phyloP scores from a whole-genome alignment of 2,888 invertebrate species.

The Mythimna lalbum region DNA sequence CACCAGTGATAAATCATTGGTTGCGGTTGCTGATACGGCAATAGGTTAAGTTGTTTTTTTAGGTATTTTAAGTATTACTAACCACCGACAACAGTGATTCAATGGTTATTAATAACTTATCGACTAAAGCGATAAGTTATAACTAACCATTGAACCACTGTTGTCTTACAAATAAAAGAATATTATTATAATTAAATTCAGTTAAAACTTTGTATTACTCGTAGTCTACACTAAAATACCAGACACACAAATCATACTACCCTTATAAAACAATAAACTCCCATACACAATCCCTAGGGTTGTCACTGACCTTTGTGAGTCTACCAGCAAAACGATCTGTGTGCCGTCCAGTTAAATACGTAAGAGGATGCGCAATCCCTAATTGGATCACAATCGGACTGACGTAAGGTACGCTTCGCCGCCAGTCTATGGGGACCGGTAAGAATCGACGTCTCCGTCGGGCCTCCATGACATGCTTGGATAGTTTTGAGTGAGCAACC shows the following conservation, averaged over 20 bases:
- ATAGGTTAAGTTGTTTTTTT: no score
- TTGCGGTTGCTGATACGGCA: no score
- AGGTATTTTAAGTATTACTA: no score
- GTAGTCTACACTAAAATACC: conserved; percentile 1
- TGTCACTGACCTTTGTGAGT: conserved; percentile 66
- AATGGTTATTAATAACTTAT: no score
- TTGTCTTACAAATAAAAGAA: neutral
- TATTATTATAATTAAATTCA: neutral
- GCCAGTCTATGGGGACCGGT: conserved; percentile 72
- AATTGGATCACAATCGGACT: conserved; percentile 88
- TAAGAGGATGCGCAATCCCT: conserved; percentile 85
- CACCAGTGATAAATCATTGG: no score
- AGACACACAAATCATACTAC: conserved; percentile 40
- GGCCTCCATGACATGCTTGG: conserved; percentile 72
- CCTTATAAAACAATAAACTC: conserved; percentile 63
- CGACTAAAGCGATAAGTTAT: no score
- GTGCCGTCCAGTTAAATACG: conserved; percentile 86
- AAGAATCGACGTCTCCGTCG: conserved; percentile 74
- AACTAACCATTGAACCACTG: no score
- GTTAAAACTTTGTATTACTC: neutral
- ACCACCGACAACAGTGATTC: no score
- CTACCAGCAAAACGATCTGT: conserved; percentile 74
- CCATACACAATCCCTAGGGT: conserved; percentile 61
- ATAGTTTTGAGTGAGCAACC: conserved; percentile 70
- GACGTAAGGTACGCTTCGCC: conserved; percentile 80